A percentile compares a stretch with the other conserved stretches of the same genome.
These are phyloP conservation scores for Aldabrachelys gigantea DNA, from an alignment of 2,113 vertebrate species.

Conservation along the genomic window DNA sequence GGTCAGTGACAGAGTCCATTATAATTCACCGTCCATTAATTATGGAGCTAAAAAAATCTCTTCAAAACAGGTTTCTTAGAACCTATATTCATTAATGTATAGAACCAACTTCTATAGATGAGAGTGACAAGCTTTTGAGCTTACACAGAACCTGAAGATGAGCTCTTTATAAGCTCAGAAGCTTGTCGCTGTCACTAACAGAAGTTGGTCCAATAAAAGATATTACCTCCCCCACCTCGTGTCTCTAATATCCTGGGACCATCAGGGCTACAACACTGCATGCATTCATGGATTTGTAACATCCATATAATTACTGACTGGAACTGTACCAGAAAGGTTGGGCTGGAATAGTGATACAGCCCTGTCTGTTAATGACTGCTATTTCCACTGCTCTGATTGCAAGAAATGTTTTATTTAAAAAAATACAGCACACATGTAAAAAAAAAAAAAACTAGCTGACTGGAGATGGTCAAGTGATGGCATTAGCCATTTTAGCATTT, in stretches of 20 bases:
- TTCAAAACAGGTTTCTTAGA: slow-evolving; percentile 29
- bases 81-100: slow-evolving; percentile 58
- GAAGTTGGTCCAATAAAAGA: background rate
- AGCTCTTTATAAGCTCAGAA: background rate
- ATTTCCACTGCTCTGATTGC: background rate
- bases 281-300: slow-evolving; percentile 50
- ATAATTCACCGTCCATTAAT: slow-evolving; percentile 68
- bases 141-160: background rate
- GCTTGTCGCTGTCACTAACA: background rate
- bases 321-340: slow-evolving; percentile 46
- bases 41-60: slow-evolving; percentile 11
- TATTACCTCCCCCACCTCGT: background rate
- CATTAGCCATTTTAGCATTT: background rate
- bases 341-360: slow-evolving; percentile 65
- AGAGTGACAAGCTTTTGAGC: background rate
- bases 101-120: background rate
- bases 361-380: slow-evolving; percentile 30
- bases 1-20: slow-evolving; percentile 2
- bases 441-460: background rate
- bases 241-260: background rate
- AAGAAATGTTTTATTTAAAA: slow-evolving; percentile 23
- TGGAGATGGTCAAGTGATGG: background rate
- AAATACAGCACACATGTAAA: background rate
- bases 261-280: background rate
- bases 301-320: slow-evolving; percentile 68